Conservation (phyloP, 2,888 invertebrate genomes). For the Eupithecia centaureata region DNA sequence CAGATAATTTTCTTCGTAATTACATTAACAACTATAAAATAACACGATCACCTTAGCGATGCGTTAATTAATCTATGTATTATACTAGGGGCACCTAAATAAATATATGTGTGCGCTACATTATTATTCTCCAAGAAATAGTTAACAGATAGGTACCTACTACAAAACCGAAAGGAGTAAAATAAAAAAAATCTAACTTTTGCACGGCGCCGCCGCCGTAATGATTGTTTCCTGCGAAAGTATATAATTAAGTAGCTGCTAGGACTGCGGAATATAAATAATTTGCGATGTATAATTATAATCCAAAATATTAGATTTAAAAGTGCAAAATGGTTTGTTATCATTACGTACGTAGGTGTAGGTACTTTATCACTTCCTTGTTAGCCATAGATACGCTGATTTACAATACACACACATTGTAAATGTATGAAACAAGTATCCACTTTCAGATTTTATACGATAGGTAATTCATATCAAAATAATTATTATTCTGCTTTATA, state of each 20-base stretch:
- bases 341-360: slow-evolving; percentile 7
- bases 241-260: neutral
- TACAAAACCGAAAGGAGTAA: neutral
- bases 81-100: neutral
- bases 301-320: slow-evolving; percentile 1
- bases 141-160: too few relatives aligned
- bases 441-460: slow-evolving; percentile 7
- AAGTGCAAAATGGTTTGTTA: neutral
- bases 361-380: slow-evolving; percentile 14
- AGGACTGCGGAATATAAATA: neutral
- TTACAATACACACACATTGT: neutral
- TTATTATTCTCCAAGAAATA: neutral
- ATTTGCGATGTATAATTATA: too few relatives aligned
- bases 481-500: slow-evolving; percentile 5
- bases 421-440: slow-evolving; percentile 3
- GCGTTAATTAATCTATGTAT: neutral
- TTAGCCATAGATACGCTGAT: slow-evolving; percentile 12
- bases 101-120: neutral
- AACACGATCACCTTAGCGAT: neutral
- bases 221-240: too few relatives aligned
- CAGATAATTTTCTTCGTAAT: neutral
- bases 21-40: neutral
- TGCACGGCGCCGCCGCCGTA: too few relatives aligned
- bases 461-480: slow-evolving; percentile 1
- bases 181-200: neutral